Evolutionary conservation across 64 coral and sea anemone genomes (phyloP).

Genomic region (Stichodactyla helianthus): DNA sequence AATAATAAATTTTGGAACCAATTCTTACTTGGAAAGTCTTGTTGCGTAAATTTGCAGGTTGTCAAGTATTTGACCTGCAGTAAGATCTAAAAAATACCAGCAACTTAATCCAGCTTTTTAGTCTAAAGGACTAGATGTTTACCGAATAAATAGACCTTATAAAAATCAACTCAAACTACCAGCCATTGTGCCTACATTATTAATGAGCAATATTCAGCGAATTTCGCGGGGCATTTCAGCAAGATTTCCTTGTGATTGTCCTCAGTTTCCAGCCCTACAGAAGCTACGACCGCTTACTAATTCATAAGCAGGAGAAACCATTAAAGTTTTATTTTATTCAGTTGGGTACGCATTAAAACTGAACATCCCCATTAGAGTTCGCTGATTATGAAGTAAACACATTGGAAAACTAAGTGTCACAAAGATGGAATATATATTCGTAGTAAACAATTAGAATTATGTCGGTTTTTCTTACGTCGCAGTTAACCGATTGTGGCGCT

Average conservation of each 20-base stretch:
- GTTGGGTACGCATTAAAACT: not conserved
- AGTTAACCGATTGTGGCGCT: not conserved
- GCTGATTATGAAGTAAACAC: not conserved
- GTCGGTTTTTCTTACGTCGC: not conserved
- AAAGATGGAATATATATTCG: not conserved
- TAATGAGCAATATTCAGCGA: not conserved
- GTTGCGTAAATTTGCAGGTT: not conserved
- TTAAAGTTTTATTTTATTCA: not conserved
- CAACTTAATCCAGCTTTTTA: not conserved
- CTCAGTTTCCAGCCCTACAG: not conserved
- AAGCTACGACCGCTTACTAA: not conserved
- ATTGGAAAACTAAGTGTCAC: not conserved
- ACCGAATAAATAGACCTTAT: not conserved
- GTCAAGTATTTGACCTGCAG: not conserved
- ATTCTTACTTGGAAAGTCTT: not conserved
- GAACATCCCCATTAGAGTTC: not conserved
- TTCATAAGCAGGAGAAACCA: not conserved
- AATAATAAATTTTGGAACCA: too few species aligned
- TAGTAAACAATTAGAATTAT: not conserved
- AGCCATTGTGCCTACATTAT: not conserved
- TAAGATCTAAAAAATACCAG: not conserved
- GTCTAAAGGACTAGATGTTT: too few species aligned
- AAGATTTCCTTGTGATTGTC: not conserved
- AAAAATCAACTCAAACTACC: not conserved
- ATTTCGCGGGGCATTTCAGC: not conserved